A percentile compares a stretch with the other conserved stretches of the same genome.
phyloP scores from a whole-genome alignment of 2,797 vertebrate species.

The Schizopygopsis malacanthus region DNA sequence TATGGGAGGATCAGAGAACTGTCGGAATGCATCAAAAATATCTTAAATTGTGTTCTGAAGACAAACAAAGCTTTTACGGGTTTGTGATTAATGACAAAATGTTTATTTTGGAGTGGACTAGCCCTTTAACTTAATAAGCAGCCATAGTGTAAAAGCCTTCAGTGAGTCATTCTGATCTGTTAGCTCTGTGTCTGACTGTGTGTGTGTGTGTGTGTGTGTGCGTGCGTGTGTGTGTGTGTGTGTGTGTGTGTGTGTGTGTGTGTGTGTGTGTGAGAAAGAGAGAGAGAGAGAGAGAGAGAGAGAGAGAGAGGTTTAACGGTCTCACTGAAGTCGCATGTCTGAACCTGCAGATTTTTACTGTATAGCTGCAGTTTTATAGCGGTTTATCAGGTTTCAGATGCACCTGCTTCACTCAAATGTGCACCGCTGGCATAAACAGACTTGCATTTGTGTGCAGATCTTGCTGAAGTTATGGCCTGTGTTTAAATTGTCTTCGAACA shows the following conservation, averaged over 20 bases:
- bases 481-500: background rate
- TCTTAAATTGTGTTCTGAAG: too few relatives aligned
- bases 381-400: conserved; percentile 46
- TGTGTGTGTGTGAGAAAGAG: too few relatives aligned
- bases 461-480: background rate
- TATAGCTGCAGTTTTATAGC: conserved; percentile 25
- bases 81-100: too few relatives aligned
- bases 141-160: background rate
- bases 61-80: too few relatives aligned
- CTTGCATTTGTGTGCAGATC: background rate
- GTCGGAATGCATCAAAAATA: too few relatives aligned
- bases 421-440: background rate
- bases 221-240: background rate
- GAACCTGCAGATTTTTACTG: conserved; percentile 29
- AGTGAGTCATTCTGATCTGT: background rate
- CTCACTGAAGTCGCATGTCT: conserved; percentile 24
- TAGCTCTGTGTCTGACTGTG: background rate
- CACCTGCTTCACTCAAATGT: conserved; percentile 47
- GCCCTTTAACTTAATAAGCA: background rate
- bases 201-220: conserved; percentile 27
- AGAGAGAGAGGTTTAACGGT: conserved; percentile 16
- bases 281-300: too few relatives aligned
- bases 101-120: too few relatives aligned
- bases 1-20: too few relatives aligned
- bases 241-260: too few relatives aligned